Evolutionary conservation across 2,113 vertebrate genomes (phyloP).

Genomic region (Falco punctatus): DNA sequence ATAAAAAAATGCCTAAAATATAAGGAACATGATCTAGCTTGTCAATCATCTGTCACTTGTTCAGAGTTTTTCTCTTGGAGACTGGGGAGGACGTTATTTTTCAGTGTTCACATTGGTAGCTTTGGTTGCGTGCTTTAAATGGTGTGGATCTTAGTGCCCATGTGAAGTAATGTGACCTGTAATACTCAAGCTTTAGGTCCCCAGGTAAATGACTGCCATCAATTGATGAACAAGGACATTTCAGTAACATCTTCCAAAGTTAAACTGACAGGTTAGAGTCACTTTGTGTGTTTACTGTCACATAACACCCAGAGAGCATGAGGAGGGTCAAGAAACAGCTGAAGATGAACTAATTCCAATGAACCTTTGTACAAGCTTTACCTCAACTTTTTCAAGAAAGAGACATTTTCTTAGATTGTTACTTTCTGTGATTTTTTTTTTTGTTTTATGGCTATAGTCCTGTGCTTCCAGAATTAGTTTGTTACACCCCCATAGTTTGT

Average conservation of each 20-base stretch:
- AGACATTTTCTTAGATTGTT: background rate
- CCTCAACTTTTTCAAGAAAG: background rate
- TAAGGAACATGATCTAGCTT: background rate
- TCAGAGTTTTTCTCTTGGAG: background rate
- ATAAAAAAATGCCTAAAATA: background rate
- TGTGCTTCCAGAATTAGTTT: background rate
- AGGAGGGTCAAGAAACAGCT: background rate
- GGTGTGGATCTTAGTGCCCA: background rate
- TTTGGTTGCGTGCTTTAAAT: background rate
- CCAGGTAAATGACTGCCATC: constrained; percentile 18
- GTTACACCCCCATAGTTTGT: background rate
- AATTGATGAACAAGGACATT: constrained; percentile 27
- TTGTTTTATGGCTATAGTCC: background rate
- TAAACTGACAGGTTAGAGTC: constrained; percentile 34
- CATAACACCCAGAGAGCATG: background rate
- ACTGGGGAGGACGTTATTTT: background rate
- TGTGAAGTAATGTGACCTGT: background rate
- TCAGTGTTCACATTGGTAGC: background rate
- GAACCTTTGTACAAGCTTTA: background rate
- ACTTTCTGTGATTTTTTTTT: background rate
- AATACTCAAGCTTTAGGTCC: constrained; percentile 3
- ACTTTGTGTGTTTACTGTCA: background rate
- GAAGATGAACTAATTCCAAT: background rate
- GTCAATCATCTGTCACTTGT: background rate
- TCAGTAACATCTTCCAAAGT: constrained; percentile 7